Base-by-base conservation (phyloP, 2,113 vertebrate species). In the Ctenodactylus gundi region DNA sequence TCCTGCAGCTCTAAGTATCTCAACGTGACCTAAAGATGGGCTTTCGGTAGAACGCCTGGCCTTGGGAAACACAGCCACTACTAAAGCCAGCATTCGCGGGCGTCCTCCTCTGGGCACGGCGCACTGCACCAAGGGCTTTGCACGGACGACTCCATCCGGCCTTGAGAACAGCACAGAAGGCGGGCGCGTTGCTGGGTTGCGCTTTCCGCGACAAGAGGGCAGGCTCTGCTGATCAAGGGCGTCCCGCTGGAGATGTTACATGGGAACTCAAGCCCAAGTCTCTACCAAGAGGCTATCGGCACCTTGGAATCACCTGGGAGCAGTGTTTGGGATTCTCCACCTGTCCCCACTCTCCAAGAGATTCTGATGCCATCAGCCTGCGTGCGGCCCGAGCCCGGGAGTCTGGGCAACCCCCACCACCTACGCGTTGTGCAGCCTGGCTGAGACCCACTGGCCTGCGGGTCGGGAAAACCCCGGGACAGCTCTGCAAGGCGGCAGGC, bases 401-500 rank as follows among this genome's bases (percentile, higher is more conserved):
- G 58, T 31, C 46, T 21, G 39, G 13, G 81, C 14, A 23, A 36
- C 11, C 39, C 36, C 14, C n/a, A n/a, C 15, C 46, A 39, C 4
- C n/a, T 73, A 44, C 64, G 58, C 88, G 0, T 6, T 2, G 31
- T 34, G 70, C 9, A 20, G 9, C 49, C 39, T n/a, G 20, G 62
- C 11, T 2, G n/a, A 93, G 68, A 64, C 13, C 53, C 21, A 4
- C 18, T 34, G 55, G 53, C 39, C 49, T 14, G 1, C 7, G 9
- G 60, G 27, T 27, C 0, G 0, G 81, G 60, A n/a, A 49, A 41
- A 15, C 51, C 14, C 21, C 4, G 31, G 44, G n/a, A 53, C 23
- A 13, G 12, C 27, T 13, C 1, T 3, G 12, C 3, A 4, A 25
- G 60, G 55, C n/a, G n/a, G n/a, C n/a, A n/a, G n/a, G n/a, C n/a